phyloP scores from a whole-genome alignment of 2,797 vertebrate genomes.

The Danio albolineatus region DNA sequence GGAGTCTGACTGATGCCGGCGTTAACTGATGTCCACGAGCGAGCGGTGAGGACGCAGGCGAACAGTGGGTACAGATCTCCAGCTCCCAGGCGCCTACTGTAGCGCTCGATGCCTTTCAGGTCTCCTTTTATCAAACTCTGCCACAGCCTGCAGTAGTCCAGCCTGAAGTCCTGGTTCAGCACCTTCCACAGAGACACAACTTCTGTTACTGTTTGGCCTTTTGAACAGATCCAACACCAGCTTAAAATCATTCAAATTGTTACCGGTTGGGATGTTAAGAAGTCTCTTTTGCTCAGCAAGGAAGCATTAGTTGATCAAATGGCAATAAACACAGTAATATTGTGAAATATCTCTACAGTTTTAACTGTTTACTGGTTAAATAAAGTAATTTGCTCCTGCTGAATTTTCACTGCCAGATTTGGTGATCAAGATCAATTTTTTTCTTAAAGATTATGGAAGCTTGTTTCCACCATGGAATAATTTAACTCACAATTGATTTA shows the following conservation, averaged over 20 bases:
- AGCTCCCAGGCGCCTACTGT: slow-evolving; percentile 87
- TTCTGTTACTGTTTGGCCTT: not conserved
- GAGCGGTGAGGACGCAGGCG: slow-evolving; percentile 91
- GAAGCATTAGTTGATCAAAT: not conserved
- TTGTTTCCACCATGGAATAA: too few relatives aligned
- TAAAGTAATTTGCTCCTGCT: too few relatives aligned
- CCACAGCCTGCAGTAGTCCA: slow-evolving; percentile 95
- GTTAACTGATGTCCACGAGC: slow-evolving; percentile 91
- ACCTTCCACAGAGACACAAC: slow-evolving; percentile 71
- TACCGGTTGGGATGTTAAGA: not conserved
- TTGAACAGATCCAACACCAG: not conserved
- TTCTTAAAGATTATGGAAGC: too few relatives aligned
- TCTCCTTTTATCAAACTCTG: slow-evolving; percentile 89
- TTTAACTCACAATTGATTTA: too few relatives aligned
- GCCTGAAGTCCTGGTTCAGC: slow-evolving; percentile 87
- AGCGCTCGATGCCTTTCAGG: slow-evolving; percentile 86
- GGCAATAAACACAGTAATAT: not conserved
- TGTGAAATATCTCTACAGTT: not conserved
- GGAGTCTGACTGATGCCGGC: slow-evolving; percentile 86
- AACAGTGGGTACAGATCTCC: slow-evolving; percentile 93
- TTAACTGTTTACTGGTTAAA: not conserved
- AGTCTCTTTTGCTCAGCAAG: not conserved
- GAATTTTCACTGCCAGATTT: too few relatives aligned
- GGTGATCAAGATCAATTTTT: too few relatives aligned
- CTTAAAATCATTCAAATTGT: not conserved